A percentile compares a stretch with the other conserved stretches of the same genome.
Conservation (phyloP, 2,888 invertebrate genomes). For the Frankliniella fusca region DNA sequence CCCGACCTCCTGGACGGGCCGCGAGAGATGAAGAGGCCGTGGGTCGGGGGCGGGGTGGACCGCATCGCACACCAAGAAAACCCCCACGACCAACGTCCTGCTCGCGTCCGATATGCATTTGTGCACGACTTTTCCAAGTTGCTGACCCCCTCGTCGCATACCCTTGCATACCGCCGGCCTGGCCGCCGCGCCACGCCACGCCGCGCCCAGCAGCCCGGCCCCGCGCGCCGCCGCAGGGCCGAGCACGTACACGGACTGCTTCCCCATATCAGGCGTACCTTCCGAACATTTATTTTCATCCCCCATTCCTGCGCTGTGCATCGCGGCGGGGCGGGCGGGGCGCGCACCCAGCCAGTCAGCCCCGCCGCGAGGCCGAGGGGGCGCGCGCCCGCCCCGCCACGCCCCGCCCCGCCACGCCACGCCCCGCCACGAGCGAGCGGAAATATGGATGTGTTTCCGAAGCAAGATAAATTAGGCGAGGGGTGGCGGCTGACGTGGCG, state of each 20-base stretch:
- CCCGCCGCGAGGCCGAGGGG: not conserved
- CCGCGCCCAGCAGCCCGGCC: not conserved
- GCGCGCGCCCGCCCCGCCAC: too few species aligned
- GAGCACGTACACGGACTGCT: not conserved
- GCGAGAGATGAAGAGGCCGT: too few species aligned
- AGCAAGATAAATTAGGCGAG: constrained; percentile 3
- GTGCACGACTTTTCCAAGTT: too few species aligned
- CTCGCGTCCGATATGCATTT: too few species aligned
- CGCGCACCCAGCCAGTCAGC: not conserved
- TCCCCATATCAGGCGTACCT: constrained; percentile 13
- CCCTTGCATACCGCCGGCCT: not conserved
- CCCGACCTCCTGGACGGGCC: too few species aligned
- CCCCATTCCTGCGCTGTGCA: constrained; percentile 7
- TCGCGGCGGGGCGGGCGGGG: not conserved
- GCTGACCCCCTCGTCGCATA: too few species aligned
- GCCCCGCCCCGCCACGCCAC: too few species aligned
- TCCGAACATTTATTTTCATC: constrained; percentile 20
- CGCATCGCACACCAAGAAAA: too few species aligned
- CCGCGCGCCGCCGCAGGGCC: not conserved
- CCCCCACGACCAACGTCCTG: too few species aligned
- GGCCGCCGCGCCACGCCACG: not conserved
- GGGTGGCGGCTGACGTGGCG: not conserved
- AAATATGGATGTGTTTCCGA: constrained; percentile 12
- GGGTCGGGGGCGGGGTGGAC: too few species aligned
- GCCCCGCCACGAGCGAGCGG: not conserved